Percentiles rank a stretch among this genome's conserved stretches.
Evolutionary conservation across 2,888 invertebrate species (phyloP).

Genomic region (Rhagonycha lutea): DNA sequence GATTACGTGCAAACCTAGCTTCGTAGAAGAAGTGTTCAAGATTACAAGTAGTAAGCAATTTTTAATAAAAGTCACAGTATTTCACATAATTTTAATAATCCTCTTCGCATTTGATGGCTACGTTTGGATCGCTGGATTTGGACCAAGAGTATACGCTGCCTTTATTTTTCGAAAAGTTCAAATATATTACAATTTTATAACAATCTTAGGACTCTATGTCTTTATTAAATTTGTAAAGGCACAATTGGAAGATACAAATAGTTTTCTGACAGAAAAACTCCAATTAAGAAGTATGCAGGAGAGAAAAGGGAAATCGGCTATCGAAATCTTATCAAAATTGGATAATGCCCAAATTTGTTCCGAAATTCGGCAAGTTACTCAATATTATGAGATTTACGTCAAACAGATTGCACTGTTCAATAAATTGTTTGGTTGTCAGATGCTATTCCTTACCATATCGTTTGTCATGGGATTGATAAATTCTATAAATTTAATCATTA

Average conservation of each 20-base stretch:
- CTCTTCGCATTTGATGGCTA: neutral
- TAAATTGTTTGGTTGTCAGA: neutral
- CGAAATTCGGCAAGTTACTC: neutral
- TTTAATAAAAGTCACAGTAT: neutral
- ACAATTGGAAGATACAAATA: neutral
- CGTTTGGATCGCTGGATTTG: neutral
- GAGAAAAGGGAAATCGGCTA: neutral
- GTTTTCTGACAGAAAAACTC: neutral
- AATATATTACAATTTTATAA: neutral
- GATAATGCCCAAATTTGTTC: neutral
- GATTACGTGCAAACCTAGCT: neutral
- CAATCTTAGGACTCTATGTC: neutral
- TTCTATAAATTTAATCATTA: neutral
- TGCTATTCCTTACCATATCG: neutral
- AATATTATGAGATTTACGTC: neutral
- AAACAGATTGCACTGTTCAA: neutral
- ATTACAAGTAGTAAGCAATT: neutral
- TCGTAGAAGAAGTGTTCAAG: neutral
- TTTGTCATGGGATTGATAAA: neutral
- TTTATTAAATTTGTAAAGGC: neutral
- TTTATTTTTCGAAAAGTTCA: neutral
- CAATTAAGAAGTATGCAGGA: neutral
- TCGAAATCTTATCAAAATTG: neutral
- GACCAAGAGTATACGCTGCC: neutral
- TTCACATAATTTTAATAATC: neutral